Evolutionary conservation across 1,140 invertebrate species (phyloP).

Genomic region (Drosophila insularis): DNA sequence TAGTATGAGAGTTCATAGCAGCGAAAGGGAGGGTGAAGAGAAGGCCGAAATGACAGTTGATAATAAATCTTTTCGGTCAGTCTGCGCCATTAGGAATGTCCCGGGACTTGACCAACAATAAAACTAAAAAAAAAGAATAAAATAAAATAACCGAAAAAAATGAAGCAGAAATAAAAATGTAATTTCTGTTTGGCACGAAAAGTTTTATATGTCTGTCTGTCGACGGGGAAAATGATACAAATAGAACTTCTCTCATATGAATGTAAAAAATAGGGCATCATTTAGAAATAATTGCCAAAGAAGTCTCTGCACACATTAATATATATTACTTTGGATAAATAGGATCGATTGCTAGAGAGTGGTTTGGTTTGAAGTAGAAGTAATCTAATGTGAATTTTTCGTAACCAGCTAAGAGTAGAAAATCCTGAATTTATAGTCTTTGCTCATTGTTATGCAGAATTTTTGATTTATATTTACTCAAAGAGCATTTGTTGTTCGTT

Average conservation of each 20-base stretch:
- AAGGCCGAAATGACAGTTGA: slow-evolving; percentile 56
- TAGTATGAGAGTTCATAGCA: slow-evolving; percentile 20
- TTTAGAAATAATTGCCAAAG: background rate
- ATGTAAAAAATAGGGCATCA: background rate
- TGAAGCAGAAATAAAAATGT: slow-evolving; percentile 43
- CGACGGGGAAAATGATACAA: background rate
- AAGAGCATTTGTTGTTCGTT: background rate
- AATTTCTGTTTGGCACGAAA: slow-evolving; percentile 70
- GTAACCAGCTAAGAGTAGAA: too few species aligned
- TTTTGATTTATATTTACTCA: background rate
- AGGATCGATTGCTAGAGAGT: too few species aligned
- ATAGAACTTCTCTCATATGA: background rate
- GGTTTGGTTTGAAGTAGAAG: too few species aligned
- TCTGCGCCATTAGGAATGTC: slow-evolving; percentile 62
- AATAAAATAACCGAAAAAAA: slow-evolving; percentile 20
- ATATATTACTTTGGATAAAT: too few species aligned
- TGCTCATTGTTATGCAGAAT: background rate
- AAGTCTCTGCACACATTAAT: background rate
- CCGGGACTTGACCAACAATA: slow-evolving; percentile 61
- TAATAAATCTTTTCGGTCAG: slow-evolving; percentile 75
- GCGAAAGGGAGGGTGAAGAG: slow-evolving; percentile 1
- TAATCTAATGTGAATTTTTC: too few species aligned
- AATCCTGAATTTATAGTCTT: too few species aligned
- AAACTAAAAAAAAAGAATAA: slow-evolving; percentile 28
- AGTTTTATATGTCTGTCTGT: slow-evolving; percentile 33